Evolutionary conservation across 2,888 invertebrate genomes (phyloP).

Genomic region (Trilocha varians): DNA sequence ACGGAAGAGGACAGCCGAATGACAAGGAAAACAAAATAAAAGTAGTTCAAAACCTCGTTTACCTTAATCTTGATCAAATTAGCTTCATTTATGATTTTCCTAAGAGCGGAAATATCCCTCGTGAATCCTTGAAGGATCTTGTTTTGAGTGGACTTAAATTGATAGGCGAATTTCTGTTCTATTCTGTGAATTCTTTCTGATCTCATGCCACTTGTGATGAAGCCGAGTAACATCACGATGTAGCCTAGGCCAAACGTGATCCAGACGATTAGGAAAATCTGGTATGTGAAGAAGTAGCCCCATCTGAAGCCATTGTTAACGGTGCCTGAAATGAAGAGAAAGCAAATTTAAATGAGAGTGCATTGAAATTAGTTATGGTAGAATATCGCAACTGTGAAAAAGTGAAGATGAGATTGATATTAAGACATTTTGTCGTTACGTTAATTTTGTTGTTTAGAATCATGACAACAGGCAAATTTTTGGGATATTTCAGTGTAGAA

Average conservation of each 20-base stretch:
- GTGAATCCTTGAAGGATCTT: slow-evolving; percentile 84
- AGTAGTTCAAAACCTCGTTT: slow-evolving; percentile 13
- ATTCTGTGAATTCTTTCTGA: slow-evolving; percentile 82
- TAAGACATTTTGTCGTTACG: no score
- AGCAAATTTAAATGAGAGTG: no score
- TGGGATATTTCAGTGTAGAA: no score
- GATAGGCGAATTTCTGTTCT: slow-evolving; percentile 83
- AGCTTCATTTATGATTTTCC: slow-evolving; percentile 85
- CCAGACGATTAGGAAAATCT: slow-evolving; percentile 88
- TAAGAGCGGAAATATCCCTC: slow-evolving; percentile 80
- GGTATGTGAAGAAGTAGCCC: slow-evolving; percentile 81
- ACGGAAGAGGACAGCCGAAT: not conserved
- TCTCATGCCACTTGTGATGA: slow-evolving; percentile 83
- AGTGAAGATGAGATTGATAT: no score
- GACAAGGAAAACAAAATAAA: not conserved
- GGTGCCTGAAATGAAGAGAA: slow-evolving; percentile 47
- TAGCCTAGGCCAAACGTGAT: slow-evolving; percentile 94
- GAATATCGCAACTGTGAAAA: no score
- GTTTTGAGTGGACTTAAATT: slow-evolving; percentile 84
- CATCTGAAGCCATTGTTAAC: slow-evolving; percentile 65
- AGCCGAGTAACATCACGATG: slow-evolving; percentile 90
- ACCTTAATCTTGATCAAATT: slow-evolving; percentile 88
- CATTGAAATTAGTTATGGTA: no score
- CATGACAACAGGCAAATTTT: no score
- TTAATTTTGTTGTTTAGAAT: no score